phyloP scores from a whole-genome alignment of 35 echinoderm and acorn worm species.

The Acanthaster planci region DNA sequence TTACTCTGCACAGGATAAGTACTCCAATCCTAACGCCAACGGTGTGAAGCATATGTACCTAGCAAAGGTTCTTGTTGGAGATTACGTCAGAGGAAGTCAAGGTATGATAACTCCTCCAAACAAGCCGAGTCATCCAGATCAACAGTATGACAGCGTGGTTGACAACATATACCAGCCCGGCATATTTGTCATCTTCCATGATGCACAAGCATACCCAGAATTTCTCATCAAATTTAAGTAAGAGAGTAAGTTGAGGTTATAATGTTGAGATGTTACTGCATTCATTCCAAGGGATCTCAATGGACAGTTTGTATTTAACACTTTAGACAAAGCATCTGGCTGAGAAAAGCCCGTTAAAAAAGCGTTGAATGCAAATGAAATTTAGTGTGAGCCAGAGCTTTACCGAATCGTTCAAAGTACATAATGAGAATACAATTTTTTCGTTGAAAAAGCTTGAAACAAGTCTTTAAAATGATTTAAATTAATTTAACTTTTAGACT shows the following conservation, averaged over 20 bases:
- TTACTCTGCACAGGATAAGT: conserved; percentile 2
- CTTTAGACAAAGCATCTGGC: too few relatives aligned
- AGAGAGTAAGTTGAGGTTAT: neutral
- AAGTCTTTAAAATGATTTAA: too few relatives aligned
- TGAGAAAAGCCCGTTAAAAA: too few relatives aligned
- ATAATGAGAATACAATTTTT: too few relatives aligned
- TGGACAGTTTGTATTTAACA: too few relatives aligned
- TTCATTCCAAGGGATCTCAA: too few relatives aligned
- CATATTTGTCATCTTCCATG: conserved; percentile 47
- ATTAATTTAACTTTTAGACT: too few relatives aligned
- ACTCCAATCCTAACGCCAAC: neutral
- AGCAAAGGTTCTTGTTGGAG: conserved; percentile 38
- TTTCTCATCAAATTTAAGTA: conserved; percentile 45
- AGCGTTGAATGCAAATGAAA: too few relatives aligned
- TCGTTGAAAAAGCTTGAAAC: too few relatives aligned
- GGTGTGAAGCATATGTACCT: conserved; percentile 38
- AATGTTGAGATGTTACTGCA: too few relatives aligned
- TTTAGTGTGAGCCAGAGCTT: too few relatives aligned
- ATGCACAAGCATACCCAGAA: conserved; percentile 50
- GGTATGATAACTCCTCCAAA: conserved; percentile 41
- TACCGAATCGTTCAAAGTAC: too few relatives aligned
- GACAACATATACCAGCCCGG: conserved; percentile 7
- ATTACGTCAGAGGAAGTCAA: neutral
- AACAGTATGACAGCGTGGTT: conserved; percentile 30
- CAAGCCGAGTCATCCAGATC: neutral